These are phyloP conservation scores for Riptortus pedestris DNA, from an alignment of 1,140 invertebrate genomes.

Conservation along the genomic window DNA sequence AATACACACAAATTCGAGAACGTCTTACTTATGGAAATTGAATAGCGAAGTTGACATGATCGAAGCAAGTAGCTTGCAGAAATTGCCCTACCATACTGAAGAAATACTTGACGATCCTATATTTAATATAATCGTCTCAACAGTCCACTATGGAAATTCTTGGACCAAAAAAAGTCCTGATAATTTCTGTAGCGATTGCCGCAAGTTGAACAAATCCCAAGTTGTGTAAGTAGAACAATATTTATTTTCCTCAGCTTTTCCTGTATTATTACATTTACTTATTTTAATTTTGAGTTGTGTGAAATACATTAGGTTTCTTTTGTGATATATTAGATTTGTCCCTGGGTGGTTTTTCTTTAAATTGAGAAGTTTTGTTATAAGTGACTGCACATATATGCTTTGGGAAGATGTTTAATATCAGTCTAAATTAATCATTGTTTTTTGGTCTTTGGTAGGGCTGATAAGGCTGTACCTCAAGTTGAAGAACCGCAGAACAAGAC, in stretches of 20 bases:
- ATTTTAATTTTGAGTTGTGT: too few species aligned
- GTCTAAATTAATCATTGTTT: too few species aligned
- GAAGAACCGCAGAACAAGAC: slow-evolving; percentile 27
- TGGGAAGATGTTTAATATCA: too few species aligned
- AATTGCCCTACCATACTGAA: slow-evolving; percentile 40
- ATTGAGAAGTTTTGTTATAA: too few species aligned
- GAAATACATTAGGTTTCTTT: too few species aligned
- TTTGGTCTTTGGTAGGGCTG: too few species aligned
- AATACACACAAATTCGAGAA: slow-evolving; percentile 56
- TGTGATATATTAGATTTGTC: too few species aligned
- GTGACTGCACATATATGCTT: too few species aligned
- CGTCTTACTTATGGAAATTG: slow-evolving; percentile 57
- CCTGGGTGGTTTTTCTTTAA: too few species aligned
- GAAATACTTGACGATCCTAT: slow-evolving; percentile 46
- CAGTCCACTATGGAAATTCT: slow-evolving; percentile 47
- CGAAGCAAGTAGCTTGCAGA: slow-evolving; percentile 44
- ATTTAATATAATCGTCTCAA: slow-evolving; percentile 54
- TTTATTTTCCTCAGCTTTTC: too few species aligned
- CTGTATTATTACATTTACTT: too few species aligned
- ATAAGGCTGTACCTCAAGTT: not conserved
- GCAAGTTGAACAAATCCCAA: slow-evolving; percentile 36
- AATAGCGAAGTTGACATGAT: slow-evolving; percentile 55
- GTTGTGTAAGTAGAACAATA: slow-evolving; percentile 28
- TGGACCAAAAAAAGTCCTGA: slow-evolving; percentile 49
- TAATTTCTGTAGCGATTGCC: slow-evolving; percentile 45